phyloP scores from a whole-genome alignment of 2,113 vertebrate species.

The Trematomus loennbergii region DNA sequence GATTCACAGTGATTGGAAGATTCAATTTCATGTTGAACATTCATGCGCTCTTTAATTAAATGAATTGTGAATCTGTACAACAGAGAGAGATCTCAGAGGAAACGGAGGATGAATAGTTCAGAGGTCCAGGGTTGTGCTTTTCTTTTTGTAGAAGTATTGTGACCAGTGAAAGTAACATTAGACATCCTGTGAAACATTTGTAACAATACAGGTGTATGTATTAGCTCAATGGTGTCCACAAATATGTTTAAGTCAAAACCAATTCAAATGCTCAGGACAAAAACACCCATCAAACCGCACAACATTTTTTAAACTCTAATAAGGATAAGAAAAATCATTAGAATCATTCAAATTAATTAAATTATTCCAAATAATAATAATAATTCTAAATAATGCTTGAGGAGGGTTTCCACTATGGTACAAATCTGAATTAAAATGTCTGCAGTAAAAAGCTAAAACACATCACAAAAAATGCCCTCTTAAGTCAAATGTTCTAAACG shows the following conservation, averaged over 20 bases:
- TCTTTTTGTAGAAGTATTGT: background rate
- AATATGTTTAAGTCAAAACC: background rate
- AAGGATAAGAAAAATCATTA: background rate
- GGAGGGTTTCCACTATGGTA: background rate
- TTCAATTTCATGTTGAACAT: background rate
- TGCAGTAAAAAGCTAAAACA: background rate
- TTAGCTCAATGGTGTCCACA: background rate
- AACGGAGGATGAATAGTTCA: conserved; percentile 50
- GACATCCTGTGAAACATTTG: conserved; percentile 20
- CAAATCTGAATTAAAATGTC: background rate
- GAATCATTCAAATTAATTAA: background rate
- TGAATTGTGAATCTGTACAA: conserved; percentile 75
- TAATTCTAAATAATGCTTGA: too few relatives aligned
- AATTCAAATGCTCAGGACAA: background rate
- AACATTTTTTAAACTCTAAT: background rate
- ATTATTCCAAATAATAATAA: too few relatives aligned
- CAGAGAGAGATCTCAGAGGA: conserved; percentile 56
- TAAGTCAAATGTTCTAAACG: background rate
- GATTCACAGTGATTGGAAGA: conserved; percentile 58
- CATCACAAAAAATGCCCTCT: background rate
- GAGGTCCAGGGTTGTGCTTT: conserved; percentile 15
- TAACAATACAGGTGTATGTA: background rate
- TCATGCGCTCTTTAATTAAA: conserved; percentile 1
- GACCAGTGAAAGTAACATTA: background rate
- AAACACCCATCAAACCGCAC: background rate